phyloP scores from a whole-genome alignment of 2,113 vertebrate species.

The Bolborhynchus lineola region DNA sequence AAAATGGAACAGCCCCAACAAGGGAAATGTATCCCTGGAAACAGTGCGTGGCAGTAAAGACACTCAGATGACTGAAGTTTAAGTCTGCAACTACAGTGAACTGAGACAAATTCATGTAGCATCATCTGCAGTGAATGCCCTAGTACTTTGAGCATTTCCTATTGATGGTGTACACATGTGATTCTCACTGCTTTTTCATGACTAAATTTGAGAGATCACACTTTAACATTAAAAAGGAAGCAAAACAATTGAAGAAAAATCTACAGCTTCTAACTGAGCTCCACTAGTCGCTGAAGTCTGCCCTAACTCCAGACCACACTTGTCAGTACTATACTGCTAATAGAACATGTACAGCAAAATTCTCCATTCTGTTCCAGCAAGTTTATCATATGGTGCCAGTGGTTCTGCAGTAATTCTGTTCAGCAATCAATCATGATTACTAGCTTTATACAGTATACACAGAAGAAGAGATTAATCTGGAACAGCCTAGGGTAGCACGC shows the following conservation, averaged over 20 bases:
- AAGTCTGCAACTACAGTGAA: neutral
- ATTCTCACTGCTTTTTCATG: neutral
- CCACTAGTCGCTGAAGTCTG: neutral
- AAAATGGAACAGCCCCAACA: constrained; percentile 20
- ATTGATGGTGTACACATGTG: no score
- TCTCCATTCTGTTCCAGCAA: neutral
- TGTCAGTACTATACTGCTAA: neutral
- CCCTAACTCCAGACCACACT: neutral
- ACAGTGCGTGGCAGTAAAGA: neutral
- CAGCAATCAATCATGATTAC: constrained; percentile 72
- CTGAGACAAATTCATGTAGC: neutral
- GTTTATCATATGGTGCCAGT: constrained; percentile 11
- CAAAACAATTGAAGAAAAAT: neutral
- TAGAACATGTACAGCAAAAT: neutral
- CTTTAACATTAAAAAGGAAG: neutral
- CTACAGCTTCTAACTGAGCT: neutral
- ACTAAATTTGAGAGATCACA: neutral
- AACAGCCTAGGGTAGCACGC: constrained; percentile 36
- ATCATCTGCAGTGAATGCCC: neutral
- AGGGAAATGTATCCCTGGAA: neutral
- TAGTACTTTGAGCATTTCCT: neutral
- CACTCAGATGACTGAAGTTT: neutral
- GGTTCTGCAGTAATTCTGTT: constrained; percentile 31
- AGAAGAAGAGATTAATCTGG: constrained; percentile 72
- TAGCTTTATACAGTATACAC: constrained; percentile 48